Conservation (phyloP, 1,140 invertebrate genomes). For the Globodera rostochiensis region DNA sequence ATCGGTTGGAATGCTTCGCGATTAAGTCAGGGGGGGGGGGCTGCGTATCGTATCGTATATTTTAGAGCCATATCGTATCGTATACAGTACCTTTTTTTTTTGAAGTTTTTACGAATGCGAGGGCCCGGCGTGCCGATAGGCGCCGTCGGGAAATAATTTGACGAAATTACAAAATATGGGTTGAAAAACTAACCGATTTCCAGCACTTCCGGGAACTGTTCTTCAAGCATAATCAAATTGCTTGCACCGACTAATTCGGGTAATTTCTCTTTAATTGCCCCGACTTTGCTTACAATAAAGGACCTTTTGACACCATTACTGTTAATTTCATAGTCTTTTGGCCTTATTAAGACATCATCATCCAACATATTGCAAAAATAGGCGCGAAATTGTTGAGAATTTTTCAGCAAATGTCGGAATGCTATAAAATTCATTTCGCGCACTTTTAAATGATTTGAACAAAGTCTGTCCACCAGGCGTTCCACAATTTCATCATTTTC, state of each 20-base stretch:
- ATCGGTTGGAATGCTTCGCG: too few species aligned
- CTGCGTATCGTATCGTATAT: too few species aligned
- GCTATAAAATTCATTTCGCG: neutral
- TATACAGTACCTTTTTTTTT: too few species aligned
- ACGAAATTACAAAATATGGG: too few species aligned
- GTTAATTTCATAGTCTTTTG: neutral
- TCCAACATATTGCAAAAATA: neutral
- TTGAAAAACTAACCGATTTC: neutral
- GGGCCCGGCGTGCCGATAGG: too few species aligned
- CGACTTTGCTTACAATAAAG: neutral
- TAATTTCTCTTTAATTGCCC: neutral
- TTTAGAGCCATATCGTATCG: too few species aligned
- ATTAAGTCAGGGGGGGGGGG: too few species aligned
- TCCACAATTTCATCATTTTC: neutral
- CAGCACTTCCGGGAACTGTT: neutral
- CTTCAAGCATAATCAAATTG: neutral
- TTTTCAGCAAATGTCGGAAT: neutral
- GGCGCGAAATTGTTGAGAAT: neutral
- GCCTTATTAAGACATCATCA: neutral
- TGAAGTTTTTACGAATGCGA: too few species aligned
- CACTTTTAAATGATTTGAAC: neutral
- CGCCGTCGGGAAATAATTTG: too few species aligned
- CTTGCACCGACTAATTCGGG: neutral
- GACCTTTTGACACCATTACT: neutral
- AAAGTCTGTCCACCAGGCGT: neutral